phyloP scores from a whole-genome alignment of 2,888 invertebrate species.

The Dryadula phaetusa region DNA sequence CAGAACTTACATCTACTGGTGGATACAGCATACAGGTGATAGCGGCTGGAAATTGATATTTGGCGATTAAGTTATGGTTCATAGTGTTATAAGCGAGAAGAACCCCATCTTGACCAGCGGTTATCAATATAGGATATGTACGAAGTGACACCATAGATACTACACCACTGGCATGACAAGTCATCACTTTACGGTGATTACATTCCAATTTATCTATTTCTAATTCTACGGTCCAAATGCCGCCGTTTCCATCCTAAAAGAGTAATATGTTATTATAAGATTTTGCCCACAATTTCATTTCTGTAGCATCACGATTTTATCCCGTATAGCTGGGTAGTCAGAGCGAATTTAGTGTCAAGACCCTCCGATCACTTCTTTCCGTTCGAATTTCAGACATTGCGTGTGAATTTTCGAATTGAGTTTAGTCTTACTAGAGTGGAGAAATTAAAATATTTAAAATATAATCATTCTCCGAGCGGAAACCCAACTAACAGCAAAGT shows the following conservation, averaged over 20 bases:
- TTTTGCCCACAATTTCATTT: too few species aligned
- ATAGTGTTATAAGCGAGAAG: constrained; percentile 89
- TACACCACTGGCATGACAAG: constrained; percentile 91
- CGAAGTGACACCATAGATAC: constrained; percentile 88
- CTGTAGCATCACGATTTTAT: too few species aligned
- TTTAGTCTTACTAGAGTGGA: too few species aligned
- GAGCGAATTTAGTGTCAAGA: too few species aligned
- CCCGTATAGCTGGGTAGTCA: too few species aligned
- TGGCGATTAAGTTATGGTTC: constrained; percentile 83
- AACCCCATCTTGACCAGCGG: constrained; percentile 89
- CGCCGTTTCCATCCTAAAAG: constrained; percentile 92
- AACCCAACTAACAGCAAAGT: too few species aligned
- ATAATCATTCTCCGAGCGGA: too few species aligned
- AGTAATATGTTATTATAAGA: not conserved
- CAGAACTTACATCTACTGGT: constrained; percentile 84
- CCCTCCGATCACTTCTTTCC: too few species aligned
- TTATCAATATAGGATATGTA: constrained; percentile 87
- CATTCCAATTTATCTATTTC: constrained; percentile 76
- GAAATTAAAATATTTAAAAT: too few species aligned
- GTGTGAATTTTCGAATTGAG: too few species aligned
- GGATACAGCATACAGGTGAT: constrained; percentile 88
- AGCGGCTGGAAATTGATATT: constrained; percentile 80
- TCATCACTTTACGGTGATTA: constrained; percentile 78
- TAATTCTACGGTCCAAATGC: constrained; percentile 84
- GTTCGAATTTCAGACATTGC: too few species aligned